phyloP scores from a whole-genome alignment of 2,797 vertebrate species.

The Balearica regulorum region DNA sequence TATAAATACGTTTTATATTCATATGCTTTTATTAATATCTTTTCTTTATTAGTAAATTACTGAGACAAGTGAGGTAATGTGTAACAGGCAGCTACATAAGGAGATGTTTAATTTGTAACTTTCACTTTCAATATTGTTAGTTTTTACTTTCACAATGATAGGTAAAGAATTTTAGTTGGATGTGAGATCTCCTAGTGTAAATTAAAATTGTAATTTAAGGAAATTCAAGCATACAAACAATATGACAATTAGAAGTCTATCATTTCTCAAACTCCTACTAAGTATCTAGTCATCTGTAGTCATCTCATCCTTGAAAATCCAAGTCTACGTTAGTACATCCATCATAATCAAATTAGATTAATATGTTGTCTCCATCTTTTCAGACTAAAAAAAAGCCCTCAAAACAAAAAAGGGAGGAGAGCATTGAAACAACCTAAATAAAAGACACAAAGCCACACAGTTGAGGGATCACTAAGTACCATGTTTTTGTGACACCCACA shows the following conservation, averaged over 20 bases:
- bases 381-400: not conserved
- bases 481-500: not conserved
- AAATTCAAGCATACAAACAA: not conserved
- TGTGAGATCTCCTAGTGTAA: not conserved
- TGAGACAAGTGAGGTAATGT: not conserved
- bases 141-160: not conserved
- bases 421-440: not conserved
- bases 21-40: not conserved
- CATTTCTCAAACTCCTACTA: not conserved
- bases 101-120: not conserved
- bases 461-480: not conserved
- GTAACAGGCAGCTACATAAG: not conserved
- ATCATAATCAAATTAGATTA: not conserved
- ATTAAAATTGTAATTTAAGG: not conserved
- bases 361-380: not conserved
- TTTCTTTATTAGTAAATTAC: not conserved
- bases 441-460: not conserved
- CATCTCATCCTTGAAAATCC: not conserved
- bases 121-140: not conserved
- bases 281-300: not conserved
- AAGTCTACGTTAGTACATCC: not conserved
- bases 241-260: not conserved
- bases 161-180: not conserved
- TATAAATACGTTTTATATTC: not conserved
- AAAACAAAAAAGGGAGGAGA: not conserved